A percentile compares a stretch with the other conserved stretches of the same genome.
phyloP scores from a whole-genome alignment of 2,797 vertebrate genomes.

The Pitangus sulphuratus region DNA sequence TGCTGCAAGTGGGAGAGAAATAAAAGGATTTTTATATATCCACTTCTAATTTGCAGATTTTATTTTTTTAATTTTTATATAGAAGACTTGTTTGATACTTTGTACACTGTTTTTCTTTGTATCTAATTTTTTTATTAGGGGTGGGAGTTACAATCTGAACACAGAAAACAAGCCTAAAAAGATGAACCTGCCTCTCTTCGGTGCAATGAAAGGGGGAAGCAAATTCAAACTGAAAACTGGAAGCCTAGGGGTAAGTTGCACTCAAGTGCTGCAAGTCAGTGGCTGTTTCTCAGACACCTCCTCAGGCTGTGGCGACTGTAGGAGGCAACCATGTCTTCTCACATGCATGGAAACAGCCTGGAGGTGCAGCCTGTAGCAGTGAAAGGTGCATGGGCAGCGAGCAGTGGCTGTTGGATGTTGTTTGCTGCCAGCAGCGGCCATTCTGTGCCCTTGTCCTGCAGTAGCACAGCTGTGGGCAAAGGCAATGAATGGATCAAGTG shows the following conservation, averaged over 20 bases:
- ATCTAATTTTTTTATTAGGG: conserved; percentile 50
- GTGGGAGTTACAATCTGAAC: conserved; percentile 63
- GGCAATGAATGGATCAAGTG: neutral
- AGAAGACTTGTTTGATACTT: neutral
- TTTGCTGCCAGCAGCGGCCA: neutral
- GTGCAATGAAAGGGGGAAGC: conserved; percentile 97
- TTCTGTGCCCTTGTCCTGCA: neutral
- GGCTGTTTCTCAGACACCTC: neutral
- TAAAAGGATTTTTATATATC: neutral
- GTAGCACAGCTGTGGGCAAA: neutral
- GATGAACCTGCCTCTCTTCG: conserved; percentile 87
- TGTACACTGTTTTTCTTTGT: neutral
- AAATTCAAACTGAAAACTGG: conserved; percentile 97
- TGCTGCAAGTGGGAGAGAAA: neutral
- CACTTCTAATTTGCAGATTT: neutral
- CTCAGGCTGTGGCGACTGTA: neutral
- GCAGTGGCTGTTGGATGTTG: neutral
- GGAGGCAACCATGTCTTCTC: neutral
- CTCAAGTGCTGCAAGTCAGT: rapidly evolving
- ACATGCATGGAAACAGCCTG: neutral
- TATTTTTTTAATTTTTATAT: neutral
- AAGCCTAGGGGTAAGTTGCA: conserved; percentile 89
- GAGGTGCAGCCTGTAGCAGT: neutral
- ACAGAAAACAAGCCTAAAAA: conserved; percentile 84
- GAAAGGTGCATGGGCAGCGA: neutral